Conservation (phyloP, 2,888 invertebrate genomes). For the Drosophila barbarae region DNA sequence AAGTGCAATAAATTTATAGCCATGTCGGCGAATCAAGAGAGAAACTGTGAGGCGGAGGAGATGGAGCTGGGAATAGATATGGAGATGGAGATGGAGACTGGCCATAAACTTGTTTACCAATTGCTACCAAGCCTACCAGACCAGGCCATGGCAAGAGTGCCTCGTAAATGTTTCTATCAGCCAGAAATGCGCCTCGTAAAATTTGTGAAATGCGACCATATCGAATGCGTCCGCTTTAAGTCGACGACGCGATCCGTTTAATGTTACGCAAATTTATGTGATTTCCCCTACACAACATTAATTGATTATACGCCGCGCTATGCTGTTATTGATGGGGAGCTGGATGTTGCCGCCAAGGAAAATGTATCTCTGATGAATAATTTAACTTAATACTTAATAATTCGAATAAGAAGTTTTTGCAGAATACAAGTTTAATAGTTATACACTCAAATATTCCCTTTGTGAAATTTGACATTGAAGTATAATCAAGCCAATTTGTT, state of each 20-base stretch:
- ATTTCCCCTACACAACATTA: slow-evolving; percentile 72
- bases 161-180: slow-evolving; percentile 70
- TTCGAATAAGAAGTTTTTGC: no score
- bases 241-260: slow-evolving; percentile 57
- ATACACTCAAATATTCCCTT: background rate
- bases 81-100: slow-evolving; percentile 21
- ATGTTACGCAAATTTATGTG: slow-evolving; percentile 75
- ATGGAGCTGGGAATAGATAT: slow-evolving; percentile 17
- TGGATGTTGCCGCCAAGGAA: slow-evolving; percentile 4
- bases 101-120: slow-evolving; percentile 53
- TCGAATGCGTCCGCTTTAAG: slow-evolving; percentile 44
- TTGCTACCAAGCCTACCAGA: slow-evolving; percentile 36
- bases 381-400: background rate
- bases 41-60: slow-evolving; percentile 23
- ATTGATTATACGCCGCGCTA: slow-evolving; percentile 69
- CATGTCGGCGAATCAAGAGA: slow-evolving; percentile 53
- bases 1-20: slow-evolving; percentile 65
- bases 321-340: slow-evolving; percentile 8
- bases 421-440: no score
- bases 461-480: background rate
- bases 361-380: slow-evolving; percentile 9
- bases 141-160: slow-evolving; percentile 25
- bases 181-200: slow-evolving; percentile 66
- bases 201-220: slow-evolving; percentile 65
- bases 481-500: slow-evolving; percentile 15